Conservation (phyloP, 2,113 vertebrate genomes). For the Anguilla rostrata region DNA sequence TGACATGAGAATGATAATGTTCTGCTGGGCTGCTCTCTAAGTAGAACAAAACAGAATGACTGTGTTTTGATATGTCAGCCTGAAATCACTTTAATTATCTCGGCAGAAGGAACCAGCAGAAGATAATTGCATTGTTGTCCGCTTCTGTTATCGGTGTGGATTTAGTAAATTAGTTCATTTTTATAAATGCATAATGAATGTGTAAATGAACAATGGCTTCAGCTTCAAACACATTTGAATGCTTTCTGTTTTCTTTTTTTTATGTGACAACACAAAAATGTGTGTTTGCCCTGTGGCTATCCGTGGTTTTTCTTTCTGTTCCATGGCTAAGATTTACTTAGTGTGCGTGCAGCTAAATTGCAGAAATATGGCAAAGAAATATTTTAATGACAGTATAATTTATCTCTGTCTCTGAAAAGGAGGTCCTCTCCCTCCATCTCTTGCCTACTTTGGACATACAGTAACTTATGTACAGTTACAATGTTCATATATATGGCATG, state of each 20-base stretch:
- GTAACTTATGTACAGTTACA: neutral
- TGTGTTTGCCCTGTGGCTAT: neutral
- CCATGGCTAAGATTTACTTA: neutral
- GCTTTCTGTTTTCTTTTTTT: neutral
- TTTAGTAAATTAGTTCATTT: slow-evolving; percentile 71
- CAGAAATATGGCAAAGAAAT: slow-evolving; percentile 71
- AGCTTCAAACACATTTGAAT: neutral
- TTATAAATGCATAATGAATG: neutral
- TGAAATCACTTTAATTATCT: slow-evolving; percentile 64
- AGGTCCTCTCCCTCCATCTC: neutral
- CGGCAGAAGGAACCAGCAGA: slow-evolving; percentile 58
- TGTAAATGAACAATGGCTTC: neutral
- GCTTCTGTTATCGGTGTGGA: slow-evolving; percentile 66
- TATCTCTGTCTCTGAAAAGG: slow-evolving; percentile 60
- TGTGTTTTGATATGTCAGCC: slow-evolving; percentile 66
- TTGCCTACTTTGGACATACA: neutral
- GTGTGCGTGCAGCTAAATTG: slow-evolving; percentile 35
- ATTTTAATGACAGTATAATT: slow-evolving; percentile 74
- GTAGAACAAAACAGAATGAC: slow-evolving; percentile 51
- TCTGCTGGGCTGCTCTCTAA: slow-evolving; percentile 38
- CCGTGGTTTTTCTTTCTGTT: neutral
- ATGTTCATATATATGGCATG: neutral
- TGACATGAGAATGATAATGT: neutral
- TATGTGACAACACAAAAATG: neutral
- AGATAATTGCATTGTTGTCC: slow-evolving; percentile 74